Percentiles rank a stretch among this genome's conserved stretches.
phyloP scores from a whole-genome alignment of 2,888 invertebrate genomes.

The Aphodius granarius region DNA sequence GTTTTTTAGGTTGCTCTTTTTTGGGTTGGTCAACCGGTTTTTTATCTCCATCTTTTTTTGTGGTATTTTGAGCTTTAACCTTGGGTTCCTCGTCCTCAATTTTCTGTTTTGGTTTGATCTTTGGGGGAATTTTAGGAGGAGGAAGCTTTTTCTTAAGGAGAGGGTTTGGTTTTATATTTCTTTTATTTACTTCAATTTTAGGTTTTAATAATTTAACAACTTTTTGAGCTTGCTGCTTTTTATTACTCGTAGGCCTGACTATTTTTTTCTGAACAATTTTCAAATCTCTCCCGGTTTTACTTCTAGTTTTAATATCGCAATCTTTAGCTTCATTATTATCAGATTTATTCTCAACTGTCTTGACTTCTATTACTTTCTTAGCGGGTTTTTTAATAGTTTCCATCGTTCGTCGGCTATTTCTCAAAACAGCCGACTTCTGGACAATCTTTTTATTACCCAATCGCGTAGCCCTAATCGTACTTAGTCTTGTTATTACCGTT shows the following conservation, averaged over 20 bases:
- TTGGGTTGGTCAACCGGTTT: background rate
- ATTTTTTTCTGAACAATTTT: background rate
- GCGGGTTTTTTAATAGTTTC: constrained; percentile 11
- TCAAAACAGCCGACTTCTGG: constrained; percentile 13
- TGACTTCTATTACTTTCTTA: constrained; percentile 18
- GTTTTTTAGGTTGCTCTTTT: background rate
- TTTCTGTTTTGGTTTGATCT: constrained; percentile 9
- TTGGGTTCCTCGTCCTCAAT: constrained; percentile 1
- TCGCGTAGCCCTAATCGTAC: constrained; percentile 13
- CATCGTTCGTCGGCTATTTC: constrained; percentile 14
- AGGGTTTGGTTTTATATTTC: background rate
- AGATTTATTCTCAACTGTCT: constrained; percentile 16
- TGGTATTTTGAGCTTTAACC: constrained; percentile 1
- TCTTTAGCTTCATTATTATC: background rate
- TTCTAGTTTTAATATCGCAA: background rate
- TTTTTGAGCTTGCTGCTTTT: background rate
- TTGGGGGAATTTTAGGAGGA: constrained; percentile 18
- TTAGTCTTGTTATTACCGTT: constrained; percentile 20
- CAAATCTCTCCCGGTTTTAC: background rate
- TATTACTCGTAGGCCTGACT: background rate
- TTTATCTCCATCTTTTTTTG: constrained; percentile 1
- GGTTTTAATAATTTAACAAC: background rate
- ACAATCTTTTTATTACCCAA: constrained; percentile 19
- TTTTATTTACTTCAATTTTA: background rate
- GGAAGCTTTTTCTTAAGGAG: background rate